Conservation (phyloP, 1,140 invertebrate species). For the Conopomorpha cramerella region DNA sequence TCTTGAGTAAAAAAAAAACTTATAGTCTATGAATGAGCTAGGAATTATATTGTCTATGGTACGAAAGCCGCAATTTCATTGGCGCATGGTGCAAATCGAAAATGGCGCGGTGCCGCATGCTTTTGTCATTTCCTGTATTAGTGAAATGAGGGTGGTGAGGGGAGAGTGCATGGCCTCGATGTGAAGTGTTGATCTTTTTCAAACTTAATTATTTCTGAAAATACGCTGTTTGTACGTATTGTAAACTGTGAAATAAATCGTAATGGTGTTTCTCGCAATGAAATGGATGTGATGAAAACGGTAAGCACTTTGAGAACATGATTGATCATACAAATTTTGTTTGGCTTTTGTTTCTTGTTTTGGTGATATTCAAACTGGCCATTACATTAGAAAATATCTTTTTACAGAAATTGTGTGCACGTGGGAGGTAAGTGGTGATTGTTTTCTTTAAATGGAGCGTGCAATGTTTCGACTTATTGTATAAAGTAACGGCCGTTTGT, state of each 20-base stretch:
- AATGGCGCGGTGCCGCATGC: slow-evolving; percentile 51
- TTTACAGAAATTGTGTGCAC: slow-evolving; percentile 59
- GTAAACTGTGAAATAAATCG: slow-evolving; percentile 46
- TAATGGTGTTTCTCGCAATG: slow-evolving; percentile 58
- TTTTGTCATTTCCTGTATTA: slow-evolving; percentile 60
- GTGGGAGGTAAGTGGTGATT: slow-evolving; percentile 56
- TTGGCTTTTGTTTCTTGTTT: slow-evolving; percentile 62
- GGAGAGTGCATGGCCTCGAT: slow-evolving; percentile 53
- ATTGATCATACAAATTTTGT: slow-evolving; percentile 40
- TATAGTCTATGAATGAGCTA: slow-evolving; percentile 13
- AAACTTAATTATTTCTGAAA: too few relatives aligned
- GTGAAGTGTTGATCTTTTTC: slow-evolving; percentile 39
- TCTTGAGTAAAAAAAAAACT: slow-evolving; percentile 4
- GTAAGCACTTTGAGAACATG: slow-evolving; percentile 39
- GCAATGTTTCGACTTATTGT: slow-evolving; percentile 28
- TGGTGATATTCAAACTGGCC: slow-evolving; percentile 60
- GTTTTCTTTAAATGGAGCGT: slow-evolving; percentile 35
- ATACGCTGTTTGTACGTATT: slow-evolving; percentile 45
- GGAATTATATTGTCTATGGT: slow-evolving; percentile 15
- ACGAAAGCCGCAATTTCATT: slow-evolving; percentile 19
- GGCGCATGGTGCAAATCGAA: slow-evolving; percentile 27
- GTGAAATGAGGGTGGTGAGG: too few relatives aligned
- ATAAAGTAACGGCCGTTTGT: slow-evolving; percentile 32
- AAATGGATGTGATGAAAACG: slow-evolving; percentile 62
- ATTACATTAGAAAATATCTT: slow-evolving; percentile 62